Conservation (phyloP, 2,797 vertebrate genomes). For the Uromys caudimaculatus region DNA sequence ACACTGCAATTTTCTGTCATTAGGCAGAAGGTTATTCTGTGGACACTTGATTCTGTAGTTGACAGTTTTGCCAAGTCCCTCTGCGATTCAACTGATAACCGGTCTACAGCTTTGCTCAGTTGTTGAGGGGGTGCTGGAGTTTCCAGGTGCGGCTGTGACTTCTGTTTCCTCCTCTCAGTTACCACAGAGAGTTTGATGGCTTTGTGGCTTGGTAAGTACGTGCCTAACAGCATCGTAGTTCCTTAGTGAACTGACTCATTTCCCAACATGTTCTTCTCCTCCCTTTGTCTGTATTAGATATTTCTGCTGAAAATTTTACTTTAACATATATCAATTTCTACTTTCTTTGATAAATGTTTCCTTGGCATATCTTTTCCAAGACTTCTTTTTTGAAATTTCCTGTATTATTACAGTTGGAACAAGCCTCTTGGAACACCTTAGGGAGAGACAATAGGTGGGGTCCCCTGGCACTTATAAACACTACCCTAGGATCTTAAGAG, state of each 20-base stretch:
- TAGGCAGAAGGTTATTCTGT: not conserved
- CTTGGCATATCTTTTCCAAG: not conserved
- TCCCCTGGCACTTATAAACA: not conserved
- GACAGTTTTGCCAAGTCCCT: not conserved
- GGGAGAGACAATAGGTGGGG: not conserved
- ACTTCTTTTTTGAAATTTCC: not conserved
- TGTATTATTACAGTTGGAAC: not conserved
- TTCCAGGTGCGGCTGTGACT: not conserved
- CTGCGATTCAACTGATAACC: not conserved
- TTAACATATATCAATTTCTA: not conserved
- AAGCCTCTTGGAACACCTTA: not conserved
- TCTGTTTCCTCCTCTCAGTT: not conserved
- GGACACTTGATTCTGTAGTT: not conserved
- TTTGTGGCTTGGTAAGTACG: not conserved
- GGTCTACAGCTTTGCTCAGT: not conserved
- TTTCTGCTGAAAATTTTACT: not conserved
- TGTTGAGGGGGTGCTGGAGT: not conserved
- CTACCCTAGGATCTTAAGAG: not conserved
- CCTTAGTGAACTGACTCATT: not conserved
- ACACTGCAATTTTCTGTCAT: not conserved
- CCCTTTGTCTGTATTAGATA: not conserved
- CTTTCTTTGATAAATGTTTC: conserved; percentile 22
- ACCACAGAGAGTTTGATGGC: not conserved
- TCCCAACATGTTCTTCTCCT: not conserved
- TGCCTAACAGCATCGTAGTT: not conserved